Evolutionary conservation across 2,113 vertebrate species (phyloP).

Genomic region (Scolopax mira): DNA sequence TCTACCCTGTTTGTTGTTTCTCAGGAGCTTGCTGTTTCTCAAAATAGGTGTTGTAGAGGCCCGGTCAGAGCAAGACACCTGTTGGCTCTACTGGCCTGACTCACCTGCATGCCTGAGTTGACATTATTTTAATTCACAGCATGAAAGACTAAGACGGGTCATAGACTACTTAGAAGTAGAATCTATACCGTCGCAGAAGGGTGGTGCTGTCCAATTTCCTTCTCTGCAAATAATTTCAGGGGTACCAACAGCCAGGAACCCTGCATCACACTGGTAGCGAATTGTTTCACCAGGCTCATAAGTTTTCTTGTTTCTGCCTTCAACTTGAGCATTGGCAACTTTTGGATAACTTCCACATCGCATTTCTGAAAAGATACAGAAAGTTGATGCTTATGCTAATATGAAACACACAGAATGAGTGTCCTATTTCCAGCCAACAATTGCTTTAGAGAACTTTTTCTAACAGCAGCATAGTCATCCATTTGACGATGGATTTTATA

Average conservation of each 20-base stretch:
- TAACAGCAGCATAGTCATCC: not conserved
- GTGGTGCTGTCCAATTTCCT: conserved; percentile 34
- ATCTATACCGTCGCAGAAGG: conserved; percentile 31
- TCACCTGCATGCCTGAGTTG: not conserved
- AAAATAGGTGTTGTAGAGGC: not conserved
- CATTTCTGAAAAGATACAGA: conserved; percentile 27
- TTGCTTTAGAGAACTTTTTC: not conserved
- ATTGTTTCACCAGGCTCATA: conserved; percentile 54
- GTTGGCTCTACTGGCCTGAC: not conserved
- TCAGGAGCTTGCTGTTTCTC: not conserved
- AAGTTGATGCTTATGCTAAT: not conserved
- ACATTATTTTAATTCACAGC: not conserved
- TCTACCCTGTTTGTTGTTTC: not conserved
- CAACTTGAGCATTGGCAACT: not conserved
- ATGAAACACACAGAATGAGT: not conserved
- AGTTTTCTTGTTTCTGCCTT: not conserved
- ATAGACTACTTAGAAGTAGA: not conserved
- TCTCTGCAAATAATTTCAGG: conserved; percentile 48
- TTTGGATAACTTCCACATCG: not conserved
- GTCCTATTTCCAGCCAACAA: not conserved
- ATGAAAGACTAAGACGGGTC: not conserved
- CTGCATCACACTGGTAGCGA: not conserved
- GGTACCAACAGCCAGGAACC: not conserved
- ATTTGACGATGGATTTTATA: not conserved
- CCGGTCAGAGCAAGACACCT: not conserved